A percentile compares a stretch with the other conserved stretches of the same genome.
phyloP scores from a whole-genome alignment of 2,888 invertebrate genomes.

The Dicyrtoma fusca region DNA sequence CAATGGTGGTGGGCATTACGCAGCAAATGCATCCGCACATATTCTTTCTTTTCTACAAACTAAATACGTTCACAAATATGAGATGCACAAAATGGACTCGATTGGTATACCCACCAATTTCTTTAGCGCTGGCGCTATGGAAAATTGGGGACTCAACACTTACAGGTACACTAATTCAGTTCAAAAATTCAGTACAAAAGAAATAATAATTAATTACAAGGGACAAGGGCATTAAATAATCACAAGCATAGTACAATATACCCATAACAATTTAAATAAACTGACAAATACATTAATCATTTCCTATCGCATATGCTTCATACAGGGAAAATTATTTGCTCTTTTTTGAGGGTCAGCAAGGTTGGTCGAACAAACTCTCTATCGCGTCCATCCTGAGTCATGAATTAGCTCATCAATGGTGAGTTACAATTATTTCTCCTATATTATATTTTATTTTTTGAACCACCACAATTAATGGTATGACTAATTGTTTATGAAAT shows the following conservation, averaged over 20 bases:
- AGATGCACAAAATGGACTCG: constrained; percentile 47
- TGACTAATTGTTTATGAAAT: too few species aligned
- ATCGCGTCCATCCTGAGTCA: constrained; percentile 10
- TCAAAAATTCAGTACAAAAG: too few species aligned
- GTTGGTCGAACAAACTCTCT: neutral
- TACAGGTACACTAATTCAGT: constrained; percentile 48
- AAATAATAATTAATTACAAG: too few species aligned
- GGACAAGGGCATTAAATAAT: too few species aligned
- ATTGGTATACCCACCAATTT: constrained; percentile 39
- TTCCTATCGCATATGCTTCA: too few species aligned
- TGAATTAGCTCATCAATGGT: constrained; percentile 43
- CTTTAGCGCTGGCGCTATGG: constrained; percentile 43
- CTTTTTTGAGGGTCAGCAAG: neutral
- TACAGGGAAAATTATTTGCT: constrained; percentile 10
- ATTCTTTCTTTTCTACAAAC: constrained; percentile 38
- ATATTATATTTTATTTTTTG: too few species aligned
- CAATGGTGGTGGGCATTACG: constrained; percentile 9
- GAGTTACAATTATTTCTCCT: neutral
- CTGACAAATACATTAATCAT: too few species aligned
- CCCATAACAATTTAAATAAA: too few species aligned
- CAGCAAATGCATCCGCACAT: constrained; percentile 40
- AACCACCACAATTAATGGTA: too few species aligned
- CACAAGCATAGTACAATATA: too few species aligned
- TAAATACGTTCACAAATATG: neutral
- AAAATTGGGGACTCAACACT: constrained; percentile 49